These are phyloP conservation scores for Tenthredo distinguenda DNA, from an alignment of 2,888 invertebrate genomes.

Conservation along the genomic window DNA sequence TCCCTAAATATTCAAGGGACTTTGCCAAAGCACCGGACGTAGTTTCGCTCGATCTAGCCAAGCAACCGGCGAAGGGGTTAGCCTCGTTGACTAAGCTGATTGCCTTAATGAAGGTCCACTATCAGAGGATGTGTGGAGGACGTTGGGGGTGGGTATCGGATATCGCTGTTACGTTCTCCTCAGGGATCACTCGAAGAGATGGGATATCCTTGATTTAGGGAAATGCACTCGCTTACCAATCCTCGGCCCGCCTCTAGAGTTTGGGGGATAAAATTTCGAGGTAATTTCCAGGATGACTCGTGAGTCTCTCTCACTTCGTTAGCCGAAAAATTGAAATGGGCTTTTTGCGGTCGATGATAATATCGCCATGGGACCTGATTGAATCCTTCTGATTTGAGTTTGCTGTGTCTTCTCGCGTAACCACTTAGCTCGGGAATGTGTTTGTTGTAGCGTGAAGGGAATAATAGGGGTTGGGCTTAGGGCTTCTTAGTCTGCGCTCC, in stretches of 20 bases:
- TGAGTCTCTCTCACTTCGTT: not conserved
- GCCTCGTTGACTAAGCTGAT: conserved; percentile 50
- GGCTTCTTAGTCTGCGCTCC: conserved; percentile 3
- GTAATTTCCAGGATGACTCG: not conserved
- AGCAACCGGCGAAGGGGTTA: not conserved
- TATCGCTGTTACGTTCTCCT: conserved; percentile 1
- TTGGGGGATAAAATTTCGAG: not conserved
- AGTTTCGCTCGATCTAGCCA: conserved; percentile 2
- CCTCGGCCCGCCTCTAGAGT: not conserved
- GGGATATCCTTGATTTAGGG: conserved; percentile 12
- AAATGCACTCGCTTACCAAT: not conserved
- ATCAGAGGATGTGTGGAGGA: conserved; percentile 36
- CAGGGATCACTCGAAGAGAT: conserved; percentile 25
- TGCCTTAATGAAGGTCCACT: conserved; percentile 52
- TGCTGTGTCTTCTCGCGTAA: conserved; percentile 13
- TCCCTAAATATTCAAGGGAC: conserved; percentile 45
- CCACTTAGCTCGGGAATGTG: conserved; percentile 4
- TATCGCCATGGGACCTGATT: not conserved
- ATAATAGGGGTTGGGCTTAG: conserved; percentile 13
- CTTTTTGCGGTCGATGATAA: not conserved
- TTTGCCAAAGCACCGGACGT: conserved; percentile 33
- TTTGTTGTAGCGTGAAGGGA: conserved; percentile 24
- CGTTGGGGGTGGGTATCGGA: conserved; percentile 1
- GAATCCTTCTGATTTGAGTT: conserved; percentile 3
- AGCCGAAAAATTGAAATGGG: not conserved